These are phyloP conservation scores for Drosophila rhopaloa DNA, from an alignment of 1,140 invertebrate genomes.

Conservation along the genomic window DNA sequence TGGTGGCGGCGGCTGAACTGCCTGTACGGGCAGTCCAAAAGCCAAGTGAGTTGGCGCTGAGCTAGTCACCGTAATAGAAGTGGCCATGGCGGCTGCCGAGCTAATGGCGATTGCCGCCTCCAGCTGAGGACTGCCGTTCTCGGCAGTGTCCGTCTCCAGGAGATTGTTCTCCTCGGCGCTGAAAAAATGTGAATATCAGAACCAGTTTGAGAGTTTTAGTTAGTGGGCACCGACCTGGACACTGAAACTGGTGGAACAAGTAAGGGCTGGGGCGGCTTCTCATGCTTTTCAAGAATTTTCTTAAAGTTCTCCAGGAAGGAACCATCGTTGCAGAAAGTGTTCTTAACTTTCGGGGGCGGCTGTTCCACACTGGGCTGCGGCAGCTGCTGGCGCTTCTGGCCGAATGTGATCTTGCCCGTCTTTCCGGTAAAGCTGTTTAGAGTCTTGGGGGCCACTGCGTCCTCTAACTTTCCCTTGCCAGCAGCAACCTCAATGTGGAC, in stretches of 20 bases:
- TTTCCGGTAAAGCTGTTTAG: constrained; percentile 72
- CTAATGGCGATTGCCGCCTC: constrained; percentile 40
- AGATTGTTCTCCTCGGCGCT: constrained; percentile 49
- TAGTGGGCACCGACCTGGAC: constrained; percentile 35
- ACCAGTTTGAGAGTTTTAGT: no score
- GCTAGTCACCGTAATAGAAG: constrained; percentile 50
- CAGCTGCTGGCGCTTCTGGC: constrained; percentile 64
- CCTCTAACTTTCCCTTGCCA: constrained; percentile 40
- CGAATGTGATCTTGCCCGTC: constrained; percentile 78
- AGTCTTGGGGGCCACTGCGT: constrained; percentile 42
- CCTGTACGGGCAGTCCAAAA: constrained; percentile 76
- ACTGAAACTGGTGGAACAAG: constrained; percentile 55
- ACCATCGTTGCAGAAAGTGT: constrained; percentile 91
- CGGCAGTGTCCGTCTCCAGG: constrained; percentile 35
- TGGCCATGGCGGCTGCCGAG: constrained; percentile 44
- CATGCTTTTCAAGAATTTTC: constrained; percentile 87
- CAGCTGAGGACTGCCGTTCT: constrained; percentile 42
- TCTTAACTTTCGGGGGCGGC: constrained; percentile 81
- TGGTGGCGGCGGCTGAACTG: constrained; percentile 70
- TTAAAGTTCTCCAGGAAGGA: constrained; percentile 91
- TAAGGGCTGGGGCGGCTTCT: constrained; percentile 80
- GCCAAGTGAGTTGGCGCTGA: constrained; percentile 71
- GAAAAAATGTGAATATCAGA: neutral
- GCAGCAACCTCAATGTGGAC: constrained; percentile 16
- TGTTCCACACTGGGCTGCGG: constrained; percentile 68